These are phyloP conservation scores for Campylorhamphus procurvoides DNA, from an alignment of 2,113 vertebrate species.

Conservation along the genomic window DNA sequence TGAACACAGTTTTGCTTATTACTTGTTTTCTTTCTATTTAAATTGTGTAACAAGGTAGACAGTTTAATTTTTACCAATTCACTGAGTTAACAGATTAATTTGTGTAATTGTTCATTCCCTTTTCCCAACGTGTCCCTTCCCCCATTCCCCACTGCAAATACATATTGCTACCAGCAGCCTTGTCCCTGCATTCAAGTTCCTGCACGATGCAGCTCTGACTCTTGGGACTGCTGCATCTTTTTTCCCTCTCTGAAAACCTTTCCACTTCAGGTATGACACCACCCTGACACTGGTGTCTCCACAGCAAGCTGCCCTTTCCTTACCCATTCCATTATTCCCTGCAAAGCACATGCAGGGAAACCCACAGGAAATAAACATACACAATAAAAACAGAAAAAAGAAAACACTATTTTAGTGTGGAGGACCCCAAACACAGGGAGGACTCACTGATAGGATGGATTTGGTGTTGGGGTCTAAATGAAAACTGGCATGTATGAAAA, in stretches of 20 bases:
- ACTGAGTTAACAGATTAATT: background rate
- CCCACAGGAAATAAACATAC: background rate
- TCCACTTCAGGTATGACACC: background rate
- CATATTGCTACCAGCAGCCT: background rate
- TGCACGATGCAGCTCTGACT: background rate
- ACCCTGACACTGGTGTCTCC: background rate
- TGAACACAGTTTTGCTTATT: background rate
- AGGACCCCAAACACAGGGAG: background rate
- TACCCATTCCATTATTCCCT: background rate
- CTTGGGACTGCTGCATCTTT: background rate
- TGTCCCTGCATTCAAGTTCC: too few species aligned
- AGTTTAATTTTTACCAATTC: conserved; percentile 7
- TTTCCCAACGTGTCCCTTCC: background rate
- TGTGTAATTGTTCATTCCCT: background rate
- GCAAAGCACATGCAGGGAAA: background rate
- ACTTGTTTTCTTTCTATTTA: background rate
- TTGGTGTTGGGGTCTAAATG: background rate
- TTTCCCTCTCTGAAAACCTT: background rate
- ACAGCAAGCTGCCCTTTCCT: background rate
- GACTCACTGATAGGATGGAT: background rate
- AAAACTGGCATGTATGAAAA: background rate
- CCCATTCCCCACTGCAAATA: background rate
- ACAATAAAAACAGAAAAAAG: background rate
- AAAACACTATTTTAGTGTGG: background rate
- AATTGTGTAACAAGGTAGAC: background rate